Evolutionary conservation across 2,797 vertebrate genomes (phyloP).

Genomic region (Atherinosoma microstoma): DNA sequence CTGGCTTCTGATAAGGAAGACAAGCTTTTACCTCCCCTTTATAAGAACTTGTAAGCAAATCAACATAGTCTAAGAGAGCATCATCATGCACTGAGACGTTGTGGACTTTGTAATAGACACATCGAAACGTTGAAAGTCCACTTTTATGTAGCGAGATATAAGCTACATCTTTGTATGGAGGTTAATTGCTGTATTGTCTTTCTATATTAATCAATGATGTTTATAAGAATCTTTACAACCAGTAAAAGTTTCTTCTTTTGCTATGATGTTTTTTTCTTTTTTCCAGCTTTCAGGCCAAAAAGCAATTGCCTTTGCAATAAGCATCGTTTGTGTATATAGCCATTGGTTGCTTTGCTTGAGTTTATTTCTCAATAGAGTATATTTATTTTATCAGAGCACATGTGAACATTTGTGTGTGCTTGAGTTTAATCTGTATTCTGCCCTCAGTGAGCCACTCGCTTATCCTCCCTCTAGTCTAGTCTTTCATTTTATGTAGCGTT

Average conservation of each 20-base stretch:
- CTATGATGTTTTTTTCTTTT: not conserved
- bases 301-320: conserved; percentile 9
- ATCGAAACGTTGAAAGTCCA: not conserved
- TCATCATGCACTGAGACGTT: not conserved
- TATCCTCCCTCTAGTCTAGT: conserved; percentile 49
- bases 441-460: conserved; percentile 37
- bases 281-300: not conserved
- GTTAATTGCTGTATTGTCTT: too few species aligned
- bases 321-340: conserved; percentile 31
- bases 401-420: conserved; percentile 40
- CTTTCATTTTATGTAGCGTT: conserved; percentile 72
- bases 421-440: conserved; percentile 27
- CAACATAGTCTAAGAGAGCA: not conserved
- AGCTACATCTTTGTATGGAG: too few species aligned
- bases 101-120: not conserved
- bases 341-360: conserved; percentile 46
- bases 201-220: too few species aligned
- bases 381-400: conserved; percentile 19
- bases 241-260: not conserved
- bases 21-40: not conserved
- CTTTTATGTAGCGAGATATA: too few species aligned
- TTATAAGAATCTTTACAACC: too few species aligned
- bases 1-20: not conserved
- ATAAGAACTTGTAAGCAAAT: not conserved
- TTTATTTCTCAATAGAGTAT: conserved; percentile 16